phyloP scores from a whole-genome alignment of 2,113 vertebrate genomes.

The Paracanthobrama guichenoti region DNA sequence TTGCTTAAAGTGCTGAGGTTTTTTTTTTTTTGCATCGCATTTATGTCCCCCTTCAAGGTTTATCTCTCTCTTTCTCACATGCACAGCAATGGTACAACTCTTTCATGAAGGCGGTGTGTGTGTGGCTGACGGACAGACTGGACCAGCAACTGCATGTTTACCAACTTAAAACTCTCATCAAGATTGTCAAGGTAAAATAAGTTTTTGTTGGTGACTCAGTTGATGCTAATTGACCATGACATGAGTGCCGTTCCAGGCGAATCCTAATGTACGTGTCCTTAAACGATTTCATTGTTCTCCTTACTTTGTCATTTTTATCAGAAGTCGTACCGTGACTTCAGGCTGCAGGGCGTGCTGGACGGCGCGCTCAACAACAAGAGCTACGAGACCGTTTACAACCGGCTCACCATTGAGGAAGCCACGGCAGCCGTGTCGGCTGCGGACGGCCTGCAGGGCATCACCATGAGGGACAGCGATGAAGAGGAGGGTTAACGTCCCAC shows the following conservation, averaged over 20 bases:
- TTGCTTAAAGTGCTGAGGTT: neutral
- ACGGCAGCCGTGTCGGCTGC: conserved; percentile 83
- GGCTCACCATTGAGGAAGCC: conserved; percentile 90
- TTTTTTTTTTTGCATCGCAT: neutral
- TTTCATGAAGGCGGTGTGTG: conserved; percentile 88
- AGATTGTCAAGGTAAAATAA: conserved; percentile 92
- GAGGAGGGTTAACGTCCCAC: conserved; percentile 80
- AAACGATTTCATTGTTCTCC: neutral
- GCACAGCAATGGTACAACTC: conserved; percentile 93
- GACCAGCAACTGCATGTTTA: conserved; percentile 95
- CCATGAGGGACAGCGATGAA: conserved; percentile 96
- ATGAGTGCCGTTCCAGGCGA: neutral
- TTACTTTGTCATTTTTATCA: conserved; percentile 63
- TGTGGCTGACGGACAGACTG: conserved; percentile 93
- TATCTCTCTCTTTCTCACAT: conserved; percentile 40
- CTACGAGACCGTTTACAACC: conserved; percentile 89
- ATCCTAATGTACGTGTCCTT: neutral
- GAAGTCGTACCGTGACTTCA: conserved; percentile 96
- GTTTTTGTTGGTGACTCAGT: neutral
- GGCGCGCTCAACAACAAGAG: conserved; percentile 88
- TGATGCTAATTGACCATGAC: conserved; percentile 35
- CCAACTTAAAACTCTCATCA: conserved; percentile 98
- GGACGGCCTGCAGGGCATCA: conserved; percentile 88
- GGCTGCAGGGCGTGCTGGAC: conserved; percentile 91
- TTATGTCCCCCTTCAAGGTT: conserved; percentile 27